Percentiles rank a stretch among this genome's conserved stretches.
Evolutionary conservation across 2,888 invertebrate species (phyloP).

Genomic region (Hypolimnas misippus): DNA sequence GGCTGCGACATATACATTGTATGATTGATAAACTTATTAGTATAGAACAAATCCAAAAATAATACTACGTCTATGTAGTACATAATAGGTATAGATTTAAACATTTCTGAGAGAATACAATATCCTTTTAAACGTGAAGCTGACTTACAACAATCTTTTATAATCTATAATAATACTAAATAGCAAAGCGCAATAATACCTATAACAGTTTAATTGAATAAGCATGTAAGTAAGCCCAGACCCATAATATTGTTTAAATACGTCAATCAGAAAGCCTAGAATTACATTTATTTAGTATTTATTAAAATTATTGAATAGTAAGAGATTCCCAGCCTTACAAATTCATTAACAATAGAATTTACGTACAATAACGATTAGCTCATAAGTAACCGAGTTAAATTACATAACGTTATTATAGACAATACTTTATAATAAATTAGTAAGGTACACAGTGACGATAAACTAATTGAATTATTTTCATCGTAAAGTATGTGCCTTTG

Average conservation of each 20-base stretch:
- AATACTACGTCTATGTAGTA: constrained; percentile 15
- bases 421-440: constrained; percentile 45
- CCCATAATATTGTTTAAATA: constrained; percentile 18
- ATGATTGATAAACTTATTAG: constrained; percentile 8
- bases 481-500: constrained; percentile 8
- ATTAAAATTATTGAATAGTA: constrained; percentile 34
- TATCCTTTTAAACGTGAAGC: neutral
- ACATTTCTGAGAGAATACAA: neutral
- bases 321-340: constrained; percentile 48
- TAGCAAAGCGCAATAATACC: constrained; percentile 8
- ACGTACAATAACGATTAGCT: constrained; percentile 43
- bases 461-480: constrained; percentile 40
- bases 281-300: constrained; percentile 15
- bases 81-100: neutral
- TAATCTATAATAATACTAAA: neutral
- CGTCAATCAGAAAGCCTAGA: constrained; percentile 37
- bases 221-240: constrained; percentile 29
- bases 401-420: constrained; percentile 44
- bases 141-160: neutral
- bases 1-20: neutral
- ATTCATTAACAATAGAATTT: constrained; percentile 43
- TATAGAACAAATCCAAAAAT: constrained; percentile 27
- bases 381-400: constrained; percentile 42
- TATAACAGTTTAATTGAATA: constrained; percentile 20
- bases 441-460: constrained; percentile 63